Evolutionary conservation across 2,888 invertebrate species (phyloP), one percentile per base, ranked within the genome.

Genomic region (Malthinus flaveolus): DNA sequence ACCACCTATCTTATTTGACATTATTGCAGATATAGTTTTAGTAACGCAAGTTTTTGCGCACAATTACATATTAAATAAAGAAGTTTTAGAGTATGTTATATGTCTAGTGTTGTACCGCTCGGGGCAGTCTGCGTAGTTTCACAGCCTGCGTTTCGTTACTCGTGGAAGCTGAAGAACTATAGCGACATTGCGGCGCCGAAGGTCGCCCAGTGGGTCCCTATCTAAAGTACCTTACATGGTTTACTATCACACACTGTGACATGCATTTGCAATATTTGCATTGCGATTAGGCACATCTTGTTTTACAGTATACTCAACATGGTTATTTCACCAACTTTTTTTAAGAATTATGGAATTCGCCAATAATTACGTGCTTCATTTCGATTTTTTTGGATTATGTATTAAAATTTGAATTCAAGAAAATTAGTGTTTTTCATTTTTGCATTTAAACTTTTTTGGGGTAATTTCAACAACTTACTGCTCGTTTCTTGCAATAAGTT

Each of bases 141-240:
- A 50, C 54, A 54, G 59, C 32, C 49, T 55, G 39, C 42, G 46
- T 46, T 57, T 45, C 37, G 39, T 33, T 32, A 46, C 48, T 48
- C 51, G 52, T 55, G 56, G 23, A 15, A 15, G 13, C 51, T 48
- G 57, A 57, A 56, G 60, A 61, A 60, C 62, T 59, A 60, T 56
- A 61, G 62, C 68, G 64, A 63, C 65, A 61, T 49, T 61, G 60
- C 62, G 64, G 66, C 65, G 63, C 63, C 66, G 64, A 68, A 67
- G 68, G 68, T 63, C 68, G 64, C 60, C 66, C 63, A 50, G 61
- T 66, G 63, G 63, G 59, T 49, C 54, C 65, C 63, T 63, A 63
- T 60, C 58, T 7, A 9, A 52, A 50, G 53, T 59, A 59, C 23
- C 23, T 23, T 23, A 23, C 53, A 59, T 36, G 49, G 54, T 49